Conservation (phyloP, 2,113 vertebrate genomes). For the Myodes glareolus region DNA sequence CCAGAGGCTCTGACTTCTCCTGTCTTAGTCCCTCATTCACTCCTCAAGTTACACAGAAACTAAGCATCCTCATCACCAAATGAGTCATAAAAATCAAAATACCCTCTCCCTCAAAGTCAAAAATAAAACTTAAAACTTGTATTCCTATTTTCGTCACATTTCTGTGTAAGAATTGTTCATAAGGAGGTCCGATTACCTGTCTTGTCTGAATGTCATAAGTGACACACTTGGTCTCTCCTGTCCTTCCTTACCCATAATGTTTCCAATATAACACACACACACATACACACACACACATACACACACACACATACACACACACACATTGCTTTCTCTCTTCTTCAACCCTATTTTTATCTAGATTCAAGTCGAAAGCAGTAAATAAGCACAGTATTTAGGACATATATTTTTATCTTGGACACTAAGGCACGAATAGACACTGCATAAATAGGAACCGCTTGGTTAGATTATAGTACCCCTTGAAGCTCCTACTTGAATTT, state of each 20-base stretch:
- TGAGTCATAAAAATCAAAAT: neutral
- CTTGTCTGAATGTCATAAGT: neutral
- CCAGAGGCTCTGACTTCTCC: neutral
- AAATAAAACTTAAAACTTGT: neutral
- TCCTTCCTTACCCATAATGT: neutral
- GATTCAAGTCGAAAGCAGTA: neutral
- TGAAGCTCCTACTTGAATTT: conserved; percentile 34
- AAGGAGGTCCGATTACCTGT: too few relatives aligned
- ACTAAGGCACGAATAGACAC: conserved; percentile 22
- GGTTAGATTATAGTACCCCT: neutral
- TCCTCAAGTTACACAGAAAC: neutral
- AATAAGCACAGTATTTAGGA: conserved; percentile 11
- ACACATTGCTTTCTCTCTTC: neutral
- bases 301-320: neutral
- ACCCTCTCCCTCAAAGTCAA: neutral
- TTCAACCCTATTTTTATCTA: neutral
- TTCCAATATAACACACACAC: neutral
- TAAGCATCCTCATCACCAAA: neutral
- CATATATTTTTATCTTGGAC: neutral
- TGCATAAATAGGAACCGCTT: conserved; percentile 25
- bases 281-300: neutral
- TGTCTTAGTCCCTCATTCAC: neutral
- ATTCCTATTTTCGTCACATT: neutral
- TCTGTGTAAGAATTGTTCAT: neutral
- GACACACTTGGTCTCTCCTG: neutral